Conservation (phyloP, 2,888 invertebrate genomes). For the Eupithecia abbreviata region DNA sequence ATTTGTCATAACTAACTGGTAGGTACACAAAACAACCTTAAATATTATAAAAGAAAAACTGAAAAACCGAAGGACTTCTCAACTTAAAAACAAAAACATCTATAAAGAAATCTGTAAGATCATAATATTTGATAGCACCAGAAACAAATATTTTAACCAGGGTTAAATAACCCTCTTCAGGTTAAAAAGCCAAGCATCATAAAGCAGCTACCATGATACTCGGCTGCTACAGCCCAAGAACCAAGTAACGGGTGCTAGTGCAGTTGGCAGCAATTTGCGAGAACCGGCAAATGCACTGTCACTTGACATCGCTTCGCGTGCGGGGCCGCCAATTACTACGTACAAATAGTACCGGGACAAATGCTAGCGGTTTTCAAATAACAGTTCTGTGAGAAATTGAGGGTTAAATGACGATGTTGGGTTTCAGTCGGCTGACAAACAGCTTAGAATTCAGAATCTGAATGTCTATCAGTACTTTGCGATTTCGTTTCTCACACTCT, state of each 20-base stretch:
- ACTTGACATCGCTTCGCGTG: conserved; percentile 43
- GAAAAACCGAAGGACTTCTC: background rate
- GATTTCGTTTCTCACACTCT: background rate
- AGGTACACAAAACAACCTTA: too few relatives aligned
- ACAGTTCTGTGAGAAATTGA: conserved; percentile 17
- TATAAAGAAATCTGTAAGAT: background rate
- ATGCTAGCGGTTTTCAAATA: conserved; percentile 34
- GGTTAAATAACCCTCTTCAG: background rate
- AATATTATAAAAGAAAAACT: too few relatives aligned
- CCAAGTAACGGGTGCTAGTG: conserved; percentile 38
- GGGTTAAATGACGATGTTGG: background rate
- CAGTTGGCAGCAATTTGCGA: conserved; percentile 46
- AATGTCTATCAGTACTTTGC: background rate
- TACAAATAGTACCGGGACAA: conserved; percentile 40
- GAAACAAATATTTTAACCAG: background rate
- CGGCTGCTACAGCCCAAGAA: conserved; percentile 35
- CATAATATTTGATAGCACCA: background rate
- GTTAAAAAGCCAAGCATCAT: background rate
- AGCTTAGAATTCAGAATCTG: background rate
- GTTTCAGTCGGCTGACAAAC: background rate
- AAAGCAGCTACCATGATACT: conserved; percentile 1
- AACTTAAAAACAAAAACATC: background rate
- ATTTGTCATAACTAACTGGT: too few relatives aligned
- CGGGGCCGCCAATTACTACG: conserved; percentile 41
- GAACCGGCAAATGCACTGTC: conserved; percentile 35